Evolutionary conservation across 2,113 vertebrate genomes (phyloP), one percentile per base, ranked within the genome.

Genomic region (Trogon surrucura): DNA sequence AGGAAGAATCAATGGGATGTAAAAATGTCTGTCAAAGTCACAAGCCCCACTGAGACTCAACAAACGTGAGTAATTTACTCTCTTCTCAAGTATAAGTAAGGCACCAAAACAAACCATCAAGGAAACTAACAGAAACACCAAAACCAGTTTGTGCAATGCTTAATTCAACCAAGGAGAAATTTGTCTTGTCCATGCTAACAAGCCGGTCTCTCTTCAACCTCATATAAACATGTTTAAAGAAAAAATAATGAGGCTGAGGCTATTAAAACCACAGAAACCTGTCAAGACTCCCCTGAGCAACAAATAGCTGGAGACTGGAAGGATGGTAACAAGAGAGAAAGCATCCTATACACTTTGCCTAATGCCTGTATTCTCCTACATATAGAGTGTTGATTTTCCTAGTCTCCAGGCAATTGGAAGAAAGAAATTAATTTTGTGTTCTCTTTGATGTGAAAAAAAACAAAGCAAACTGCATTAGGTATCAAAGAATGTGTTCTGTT

Each of bases 281-380:
- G 16, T 41, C 22, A n/a, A 56, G 25, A 27, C 2, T 6, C 13
- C 47, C 16, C 12, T 29, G 22, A 51, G 34, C 25, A 81, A 23
- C 3, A 7, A 32, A 19, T 13, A 51, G 21, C 27, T 79, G 16
- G 18, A 64, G 27, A 66, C 18, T 66, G 32, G 21, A 62, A 86
- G 38, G 54, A 32, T 50, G 38, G 45, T 27, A 45, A 22, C 6
- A 17, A 36, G 11, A 5, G 7, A 78, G 19, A 67, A 75, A 85
- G 2, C 21, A 54, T 17, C 22, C 26, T 8, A 8, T 4, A 8
- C 0, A 0, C 13, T 67, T 64, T n/a, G 17, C 20, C 19, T 6
- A 9, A 34, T 65, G 73, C 34, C 21, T 61, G 2, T 16, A 5
- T 15, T 80, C 25, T 60, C 27, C 54, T 50, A 20, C 9, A 64